These are phyloP conservation scores for Pseudomyrmex sp. DNA, from an alignment of 1,140 invertebrate species.

Conservation along the genomic window DNA sequence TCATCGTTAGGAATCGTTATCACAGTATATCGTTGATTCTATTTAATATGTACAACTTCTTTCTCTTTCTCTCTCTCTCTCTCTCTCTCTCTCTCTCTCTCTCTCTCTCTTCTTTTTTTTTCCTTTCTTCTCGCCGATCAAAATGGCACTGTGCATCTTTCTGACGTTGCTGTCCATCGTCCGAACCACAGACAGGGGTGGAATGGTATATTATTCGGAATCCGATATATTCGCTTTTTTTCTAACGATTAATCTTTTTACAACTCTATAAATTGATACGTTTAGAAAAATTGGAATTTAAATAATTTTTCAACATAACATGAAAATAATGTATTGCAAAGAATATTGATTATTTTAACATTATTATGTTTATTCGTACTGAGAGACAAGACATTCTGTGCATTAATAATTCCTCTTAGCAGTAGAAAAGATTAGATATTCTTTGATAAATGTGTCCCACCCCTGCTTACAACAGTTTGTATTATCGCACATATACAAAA, in stretches of 20 bases:
- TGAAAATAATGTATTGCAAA: no score
- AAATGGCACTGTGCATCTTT: constrained; percentile 73
- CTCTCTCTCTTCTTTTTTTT: neutral
- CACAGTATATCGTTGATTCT: constrained; percentile 53
- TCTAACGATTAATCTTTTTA: no score
- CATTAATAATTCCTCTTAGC: no score
- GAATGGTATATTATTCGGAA: constrained; percentile 36
- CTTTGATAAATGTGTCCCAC: neutral
- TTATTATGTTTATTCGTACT: no score
- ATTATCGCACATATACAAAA: constrained; percentile 58
- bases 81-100: neutral
- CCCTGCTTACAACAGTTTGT: constrained; percentile 42
- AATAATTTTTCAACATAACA: no score
- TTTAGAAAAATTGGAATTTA: no score
- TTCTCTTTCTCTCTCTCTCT: constrained; percentile 10
- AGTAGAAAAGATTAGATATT: no score
- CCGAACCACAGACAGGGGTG: constrained; percentile 54
- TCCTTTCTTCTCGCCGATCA: constrained; percentile 66
- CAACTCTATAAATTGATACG: no score
- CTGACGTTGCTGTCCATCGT: constrained; percentile 66
- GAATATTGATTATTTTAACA: no score
- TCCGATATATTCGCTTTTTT: neutral
- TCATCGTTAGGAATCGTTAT: constrained; percentile 47
- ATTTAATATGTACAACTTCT: constrained; percentile 27
- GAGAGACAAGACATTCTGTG: no score